Evolutionary conservation across 2,113 vertebrate species (phyloP).

Genomic region (Cynocephalus volans): DNA sequence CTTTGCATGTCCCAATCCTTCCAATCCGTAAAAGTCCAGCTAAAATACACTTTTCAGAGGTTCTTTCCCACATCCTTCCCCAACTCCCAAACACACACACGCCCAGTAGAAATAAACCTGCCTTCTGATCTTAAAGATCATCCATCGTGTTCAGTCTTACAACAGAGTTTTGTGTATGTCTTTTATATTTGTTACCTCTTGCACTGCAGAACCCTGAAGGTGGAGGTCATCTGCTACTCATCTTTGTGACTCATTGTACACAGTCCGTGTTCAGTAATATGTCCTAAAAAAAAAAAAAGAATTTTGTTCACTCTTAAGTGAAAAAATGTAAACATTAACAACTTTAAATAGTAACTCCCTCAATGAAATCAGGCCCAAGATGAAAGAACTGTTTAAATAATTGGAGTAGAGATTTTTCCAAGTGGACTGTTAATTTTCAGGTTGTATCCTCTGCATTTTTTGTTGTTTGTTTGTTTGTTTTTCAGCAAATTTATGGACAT

Average conservation of each 20-base stretch:
- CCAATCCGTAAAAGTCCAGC: conserved; percentile 13
- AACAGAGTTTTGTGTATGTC: background rate
- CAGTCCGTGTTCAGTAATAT: background rate
- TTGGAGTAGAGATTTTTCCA: conserved; percentile 39
- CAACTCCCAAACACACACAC: background rate
- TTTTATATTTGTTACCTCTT: conserved; percentile 54
- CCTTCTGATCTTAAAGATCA: background rate
- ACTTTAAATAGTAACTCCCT: too few relatives aligned
- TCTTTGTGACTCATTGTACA: conserved; percentile 39
- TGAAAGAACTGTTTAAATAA: conserved; percentile 54
- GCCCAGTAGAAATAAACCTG: background rate
- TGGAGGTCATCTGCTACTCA: conserved; percentile 24
- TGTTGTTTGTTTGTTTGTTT: background rate
- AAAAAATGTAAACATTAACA: background rate
- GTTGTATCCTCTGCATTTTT: background rate
- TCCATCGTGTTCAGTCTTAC: background rate
- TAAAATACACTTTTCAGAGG: background rate
- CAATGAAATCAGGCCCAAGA: background rate
- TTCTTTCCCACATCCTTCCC: background rate
- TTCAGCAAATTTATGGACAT: background rate
- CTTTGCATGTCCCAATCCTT: background rate
- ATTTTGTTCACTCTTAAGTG: conserved; percentile 32
- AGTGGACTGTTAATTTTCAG: background rate
- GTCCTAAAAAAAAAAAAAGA: background rate
- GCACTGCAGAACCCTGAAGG: background rate